Evolutionary conservation across 2,797 vertebrate species (phyloP), one percentile per base, ranked within the genome.

Genomic region (Macropodus opercularis): DNA sequence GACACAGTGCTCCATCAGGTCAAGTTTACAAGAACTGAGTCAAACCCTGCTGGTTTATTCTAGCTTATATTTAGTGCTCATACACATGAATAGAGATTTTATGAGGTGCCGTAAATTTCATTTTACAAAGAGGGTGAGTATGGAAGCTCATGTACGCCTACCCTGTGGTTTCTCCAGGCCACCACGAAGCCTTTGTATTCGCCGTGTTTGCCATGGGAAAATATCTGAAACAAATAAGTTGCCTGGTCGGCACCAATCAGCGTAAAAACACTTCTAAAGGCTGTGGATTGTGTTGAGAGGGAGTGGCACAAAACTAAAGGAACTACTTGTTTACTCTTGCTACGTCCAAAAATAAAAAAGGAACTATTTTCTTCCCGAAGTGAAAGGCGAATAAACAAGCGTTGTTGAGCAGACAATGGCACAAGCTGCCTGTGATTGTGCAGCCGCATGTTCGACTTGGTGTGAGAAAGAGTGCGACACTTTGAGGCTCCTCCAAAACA

Each of bases 221-320:
- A 89, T 91, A 90, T 90, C 85, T 87, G 83, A 90, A 89, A 92
- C 90, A 92, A 92, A 91, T 90, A 90, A 90, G 85, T 88, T 55
- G 81, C 86, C 88, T 69, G 57, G 81, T 81, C 62, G 67, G 85
- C 89, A 90, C 84, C 85, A 86, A 85, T 88, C 81, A 71, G 81
- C 66, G 77, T 86, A 80, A 89, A 85, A 88, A 85, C 81, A 88
- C 87, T 90, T 91, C 87, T 81, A 75, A 91, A 81, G 73, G 62
- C 63, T 82, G 69, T 76, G 91, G 86, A 89, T 85, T 88, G 87
- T 80, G 73, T 75, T 82, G 69, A 44, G 74, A 87, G 88, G 90
- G 89, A 80, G 85, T 83, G 87, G 85, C 77, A 43, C 66, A 54
- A 42, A 10, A 41, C 66, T 80, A 31, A 75, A 87, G 81, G 83